Conservation (phyloP, 2,797 vertebrate species). For the Spea hammondii region DNA sequence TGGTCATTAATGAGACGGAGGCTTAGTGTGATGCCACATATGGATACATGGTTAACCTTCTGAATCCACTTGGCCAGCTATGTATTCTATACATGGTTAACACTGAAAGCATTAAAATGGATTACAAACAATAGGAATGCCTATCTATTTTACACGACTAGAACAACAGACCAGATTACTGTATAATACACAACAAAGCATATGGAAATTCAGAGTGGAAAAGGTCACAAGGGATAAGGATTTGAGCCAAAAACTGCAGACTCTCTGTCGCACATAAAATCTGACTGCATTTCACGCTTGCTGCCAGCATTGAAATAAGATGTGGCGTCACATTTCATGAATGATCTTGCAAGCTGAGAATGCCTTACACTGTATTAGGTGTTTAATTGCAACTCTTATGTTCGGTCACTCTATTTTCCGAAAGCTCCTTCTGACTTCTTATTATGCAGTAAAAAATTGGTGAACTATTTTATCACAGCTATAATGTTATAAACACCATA, state of each 20-base stretch:
- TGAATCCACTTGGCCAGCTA: not conserved
- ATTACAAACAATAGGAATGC: constrained; percentile 28
- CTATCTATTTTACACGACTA: constrained; percentile 4
- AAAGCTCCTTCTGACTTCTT: not conserved
- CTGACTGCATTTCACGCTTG: constrained; percentile 21
- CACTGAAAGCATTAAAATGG: constrained; percentile 5
- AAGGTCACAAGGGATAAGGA: not conserved
- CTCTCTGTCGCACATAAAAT: constrained; percentile 34
- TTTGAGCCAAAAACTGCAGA: constrained; percentile 20
- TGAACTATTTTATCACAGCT: not conserved
- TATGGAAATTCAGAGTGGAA: constrained; percentile 9
- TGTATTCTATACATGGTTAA: not conserved
- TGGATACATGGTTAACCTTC: not conserved
- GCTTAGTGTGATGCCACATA: not conserved
- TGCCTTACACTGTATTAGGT: constrained; percentile 6
- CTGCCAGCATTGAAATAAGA: not conserved
- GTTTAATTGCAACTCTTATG: constrained; percentile 3
- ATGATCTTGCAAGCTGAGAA: constrained; percentile 1
- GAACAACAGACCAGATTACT: constrained; percentile 6
- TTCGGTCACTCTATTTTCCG: not conserved
- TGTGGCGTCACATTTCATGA: constrained; percentile 23
- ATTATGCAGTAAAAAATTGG: too few relatives aligned
- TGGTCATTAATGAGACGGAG: too few relatives aligned
- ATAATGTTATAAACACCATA: not conserved
- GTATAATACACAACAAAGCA: constrained; percentile 11